A percentile compares a stretch with the other conserved stretches of the same genome.
These are phyloP conservation scores for Ormyrus thymus DNA, from an alignment of 2,888 invertebrate species.

Conservation along the genomic window DNA sequence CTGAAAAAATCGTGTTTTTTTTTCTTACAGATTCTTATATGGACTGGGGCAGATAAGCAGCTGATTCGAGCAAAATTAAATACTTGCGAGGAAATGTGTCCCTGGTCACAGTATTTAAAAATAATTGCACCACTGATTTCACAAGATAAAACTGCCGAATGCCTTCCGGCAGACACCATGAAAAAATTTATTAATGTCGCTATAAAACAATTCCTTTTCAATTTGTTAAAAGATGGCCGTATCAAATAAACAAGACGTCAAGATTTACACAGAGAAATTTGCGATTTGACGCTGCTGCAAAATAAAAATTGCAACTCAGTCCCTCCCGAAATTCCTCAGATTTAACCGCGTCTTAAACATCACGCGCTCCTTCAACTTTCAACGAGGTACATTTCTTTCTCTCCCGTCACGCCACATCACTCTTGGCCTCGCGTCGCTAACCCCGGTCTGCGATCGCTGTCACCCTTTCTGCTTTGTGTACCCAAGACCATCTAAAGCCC, in stretches of 20 bases:
- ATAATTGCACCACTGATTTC: slow-evolving; percentile 6
- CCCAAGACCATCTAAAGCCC: background rate
- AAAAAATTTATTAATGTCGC: no score
- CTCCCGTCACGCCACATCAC: no score
- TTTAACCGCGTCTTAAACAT: no score
- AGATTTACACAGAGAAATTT: no score
- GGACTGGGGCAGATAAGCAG: background rate
- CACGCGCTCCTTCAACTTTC: no score
- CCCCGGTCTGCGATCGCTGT: background rate
- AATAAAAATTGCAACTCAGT: no score
- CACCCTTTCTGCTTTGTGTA: background rate
- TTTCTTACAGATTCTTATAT: slow-evolving; percentile 11
- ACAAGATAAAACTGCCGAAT: background rate
- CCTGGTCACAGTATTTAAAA: background rate
- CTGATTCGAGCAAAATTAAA: background rate
- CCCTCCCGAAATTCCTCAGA: no score
- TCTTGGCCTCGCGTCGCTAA: background rate
- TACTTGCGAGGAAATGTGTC: slow-evolving; percentile 11
- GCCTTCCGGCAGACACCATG: background rate
- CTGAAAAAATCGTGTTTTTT: background rate
- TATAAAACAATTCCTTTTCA: no score
- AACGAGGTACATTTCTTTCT: no score
- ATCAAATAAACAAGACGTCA: no score
- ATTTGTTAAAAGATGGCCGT: no score
- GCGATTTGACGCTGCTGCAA: no score